phyloP scores from a whole-genome alignment of 2,888 invertebrate genomes.

The Watsonalla binaria region DNA sequence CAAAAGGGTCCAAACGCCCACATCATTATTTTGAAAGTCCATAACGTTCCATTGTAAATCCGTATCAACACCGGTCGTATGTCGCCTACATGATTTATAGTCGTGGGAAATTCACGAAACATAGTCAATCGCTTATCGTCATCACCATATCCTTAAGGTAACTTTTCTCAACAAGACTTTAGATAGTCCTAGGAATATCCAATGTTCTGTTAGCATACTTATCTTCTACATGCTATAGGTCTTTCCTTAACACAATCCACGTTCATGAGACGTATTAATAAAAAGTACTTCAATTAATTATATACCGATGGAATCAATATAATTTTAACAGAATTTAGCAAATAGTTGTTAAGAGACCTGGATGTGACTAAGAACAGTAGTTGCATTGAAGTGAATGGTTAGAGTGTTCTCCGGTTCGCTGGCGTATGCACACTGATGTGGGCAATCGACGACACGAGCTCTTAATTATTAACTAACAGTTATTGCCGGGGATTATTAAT shows the following conservation, averaged over 20 bases:
- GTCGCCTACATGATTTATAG: conserved; percentile 70
- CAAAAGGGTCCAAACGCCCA: conserved; percentile 70
- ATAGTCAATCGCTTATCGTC: conserved; percentile 1
- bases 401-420: conserved; percentile 14
- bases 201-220: too few species aligned
- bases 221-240: too few species aligned
- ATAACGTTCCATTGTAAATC: conserved; percentile 70
- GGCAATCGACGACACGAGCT: conserved; percentile 48
- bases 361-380: conserved; percentile 13
- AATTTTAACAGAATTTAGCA: too few species aligned
- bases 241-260: too few species aligned
- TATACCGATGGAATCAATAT: too few species aligned
- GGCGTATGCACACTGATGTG: conserved; percentile 50
- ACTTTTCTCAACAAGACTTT: conserved; percentile 3
- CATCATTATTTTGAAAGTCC: conserved; percentile 73
- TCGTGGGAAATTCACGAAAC: conserved; percentile 55
- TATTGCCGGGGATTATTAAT: conserved; percentile 72
- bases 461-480: conserved; percentile 76
- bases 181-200: too few species aligned
- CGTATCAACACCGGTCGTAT: conserved; percentile 67
- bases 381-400: conserved; percentile 21
- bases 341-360: conserved; percentile 1
- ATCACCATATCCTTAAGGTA: too few species aligned
- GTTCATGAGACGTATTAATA: too few species aligned
- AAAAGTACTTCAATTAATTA: too few species aligned